Evolutionary conservation across 1,140 invertebrate species (phyloP).

Genomic region (Cepaea nemoralis): DNA sequence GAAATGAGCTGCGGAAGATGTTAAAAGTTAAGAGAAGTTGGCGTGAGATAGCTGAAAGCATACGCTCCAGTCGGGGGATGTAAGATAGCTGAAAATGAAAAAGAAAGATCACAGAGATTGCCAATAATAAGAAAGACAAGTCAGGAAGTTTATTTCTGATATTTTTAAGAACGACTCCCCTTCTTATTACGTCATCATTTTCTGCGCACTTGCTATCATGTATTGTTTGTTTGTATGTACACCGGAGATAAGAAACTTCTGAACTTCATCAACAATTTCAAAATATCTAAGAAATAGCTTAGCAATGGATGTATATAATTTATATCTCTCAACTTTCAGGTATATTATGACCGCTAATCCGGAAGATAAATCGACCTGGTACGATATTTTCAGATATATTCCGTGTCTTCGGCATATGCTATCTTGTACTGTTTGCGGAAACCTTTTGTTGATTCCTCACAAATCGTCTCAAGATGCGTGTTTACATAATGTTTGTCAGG

Average conservation of each 20-base stretch:
- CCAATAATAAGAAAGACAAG: no score
- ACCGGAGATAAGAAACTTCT: not conserved
- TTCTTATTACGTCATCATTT: not conserved
- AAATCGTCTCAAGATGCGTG: slow-evolving; percentile 85
- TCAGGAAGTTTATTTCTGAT: no score
- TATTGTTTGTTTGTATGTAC: not conserved
- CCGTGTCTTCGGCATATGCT: slow-evolving; percentile 87
- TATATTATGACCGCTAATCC: slow-evolving; percentile 81
- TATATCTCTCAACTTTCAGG: slow-evolving; percentile 87
- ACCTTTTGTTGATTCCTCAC: slow-evolving; percentile 85
- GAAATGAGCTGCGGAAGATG: no score
- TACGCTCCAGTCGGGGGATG: no score
- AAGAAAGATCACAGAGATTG: no score
- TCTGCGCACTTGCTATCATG: not conserved
- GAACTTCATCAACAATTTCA: not conserved
- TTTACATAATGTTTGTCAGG: slow-evolving; percentile 87
- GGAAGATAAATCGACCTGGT: slow-evolving; percentile 81
- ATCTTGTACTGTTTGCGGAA: slow-evolving; percentile 88
- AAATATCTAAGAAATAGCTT: not conserved
- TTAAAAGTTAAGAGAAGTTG: no score
- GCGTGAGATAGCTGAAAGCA: no score
- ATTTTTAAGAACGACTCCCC: not conserved
- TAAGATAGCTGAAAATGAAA: no score
- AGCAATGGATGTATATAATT: slow-evolving; percentile 85
- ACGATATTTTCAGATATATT: slow-evolving; percentile 85